A percentile compares a stretch with the other conserved stretches of the same genome.
These are phyloP conservation scores for Metallyticus violacea DNA, from an alignment of 2,888 invertebrate genomes.

Conservation along the genomic window DNA sequence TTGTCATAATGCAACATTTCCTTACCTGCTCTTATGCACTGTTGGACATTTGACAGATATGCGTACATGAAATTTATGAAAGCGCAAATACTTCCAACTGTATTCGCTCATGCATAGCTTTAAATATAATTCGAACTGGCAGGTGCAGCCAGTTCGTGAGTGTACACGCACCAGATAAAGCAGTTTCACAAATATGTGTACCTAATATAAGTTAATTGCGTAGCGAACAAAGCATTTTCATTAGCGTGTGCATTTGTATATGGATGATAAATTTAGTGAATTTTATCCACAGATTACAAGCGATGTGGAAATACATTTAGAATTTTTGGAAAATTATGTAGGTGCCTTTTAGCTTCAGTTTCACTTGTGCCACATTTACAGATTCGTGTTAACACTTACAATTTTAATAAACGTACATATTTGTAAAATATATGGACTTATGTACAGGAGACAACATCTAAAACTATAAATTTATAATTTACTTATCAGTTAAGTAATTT, in stretches of 20 bases:
- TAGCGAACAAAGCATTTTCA: not conserved
- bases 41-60: no score
- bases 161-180: not conserved
- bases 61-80: not conserved
- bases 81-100: not conserved
- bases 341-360: not conserved
- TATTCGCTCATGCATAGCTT: not conserved
- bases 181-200: not conserved
- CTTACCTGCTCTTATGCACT: no score
- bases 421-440: not conserved
- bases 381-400: not conserved
- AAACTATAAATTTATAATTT: not conserved
- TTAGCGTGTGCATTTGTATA: not conserved
- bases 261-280: no score
- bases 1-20: no score
- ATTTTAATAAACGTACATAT: not conserved
- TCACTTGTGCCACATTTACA: not conserved
- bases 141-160: not conserved
- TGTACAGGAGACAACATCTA: not conserved
- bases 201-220: not conserved
- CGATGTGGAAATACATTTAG: not conserved
- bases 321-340: not conserved
- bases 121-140: not conserved
- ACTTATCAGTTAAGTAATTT: not conserved
- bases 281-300: not conserved